Base-by-base conservation (phyloP, 2,797 vertebrate species). In the Gila robusta region DNA sequence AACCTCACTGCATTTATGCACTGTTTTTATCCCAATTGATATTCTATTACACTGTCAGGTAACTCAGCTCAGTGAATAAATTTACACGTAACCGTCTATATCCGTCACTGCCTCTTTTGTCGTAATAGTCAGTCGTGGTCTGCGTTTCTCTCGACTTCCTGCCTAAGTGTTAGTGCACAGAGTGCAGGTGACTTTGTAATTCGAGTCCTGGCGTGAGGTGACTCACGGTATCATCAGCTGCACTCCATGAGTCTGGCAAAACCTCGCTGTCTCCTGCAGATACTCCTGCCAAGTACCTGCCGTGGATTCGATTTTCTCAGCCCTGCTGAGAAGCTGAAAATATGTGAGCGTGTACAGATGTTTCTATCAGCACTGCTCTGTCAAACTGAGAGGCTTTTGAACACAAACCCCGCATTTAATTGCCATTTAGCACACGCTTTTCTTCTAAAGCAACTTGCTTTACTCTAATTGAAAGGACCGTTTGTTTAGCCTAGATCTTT, bases 201-300 rank as follows among this genome's bases (percentile, higher is more conserved):
- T 41, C 4, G 28, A 59, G 82, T 70, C 37, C 47, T 69, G 74
- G 77, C 32, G 64, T 39, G 76, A 76, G 64, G 79, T 41, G 78
- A 77, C 59, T 86, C 79, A 70, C 56, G 37, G 21, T 82, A 81
- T 85, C 79, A 70, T 88, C 87, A 85, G 78, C 67, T 82, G 32
- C 79, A 21, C 83, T 84, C 59, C 79, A 62, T 72, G 83, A 77
- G 49, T 78, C 79, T 81, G 32, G 35, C 76, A 80, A 26, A 79
- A 69, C 76, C 62, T 54, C 1, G 21, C 44, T 4, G 44, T 66
- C 69, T 73, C 56, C 62, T 44, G 70, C 70, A 73, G 59, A 56
- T 5, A 26, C 74, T 67, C 49, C 78, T 56, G 54, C 78, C 77
- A 80, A 74, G 82, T 62, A 76, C 78, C 71, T 77, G 41, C 74